Percentiles rank a stretch among this genome's conserved stretches.
Conservation (phyloP, 37 sponge, comb jelly and placozoan genomes). For the Eunapius fragilis region DNA sequence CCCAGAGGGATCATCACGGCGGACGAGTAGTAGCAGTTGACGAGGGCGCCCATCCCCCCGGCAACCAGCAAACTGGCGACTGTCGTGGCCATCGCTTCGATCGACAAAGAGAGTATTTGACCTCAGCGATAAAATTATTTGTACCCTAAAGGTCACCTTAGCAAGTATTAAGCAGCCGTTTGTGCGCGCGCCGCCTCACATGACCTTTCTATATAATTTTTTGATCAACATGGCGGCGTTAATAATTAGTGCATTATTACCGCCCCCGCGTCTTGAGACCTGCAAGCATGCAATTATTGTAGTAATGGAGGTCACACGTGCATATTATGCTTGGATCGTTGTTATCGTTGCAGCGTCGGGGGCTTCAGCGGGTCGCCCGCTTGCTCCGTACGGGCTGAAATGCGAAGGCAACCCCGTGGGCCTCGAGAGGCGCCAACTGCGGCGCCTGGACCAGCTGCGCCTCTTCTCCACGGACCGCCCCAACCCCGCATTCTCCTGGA, state of each 20-base stretch:
- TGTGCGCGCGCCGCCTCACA: neutral
- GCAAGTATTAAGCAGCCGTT: neutral
- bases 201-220: no score
- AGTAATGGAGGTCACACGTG: neutral
- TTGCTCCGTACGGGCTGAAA: slow-evolving; percentile 20
- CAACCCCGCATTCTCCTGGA: slow-evolving; percentile 64
- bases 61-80: slow-evolving; percentile 24
- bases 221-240: no score
- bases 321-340: neutral
- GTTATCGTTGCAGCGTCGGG: neutral
- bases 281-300: no score
- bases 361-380: slow-evolving; percentile 14
- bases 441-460: neutral
- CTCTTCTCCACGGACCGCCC: slow-evolving; percentile 50
- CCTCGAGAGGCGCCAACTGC: neutral
- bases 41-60: slow-evolving; percentile 56
- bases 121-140: neutral
- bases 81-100: neutral
- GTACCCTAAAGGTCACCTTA: neutral
- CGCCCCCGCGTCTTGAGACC: no score
- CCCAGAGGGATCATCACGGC: slow-evolving; percentile 1
- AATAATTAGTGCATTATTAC: no score
- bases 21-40: slow-evolving; percentile 46
- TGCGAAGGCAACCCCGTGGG: slow-evolving; percentile 42
- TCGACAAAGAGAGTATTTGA: no score